Base-by-base conservation (phyloP, 2,113 vertebrate species). In the Mystacornis crossleyi region DNA sequence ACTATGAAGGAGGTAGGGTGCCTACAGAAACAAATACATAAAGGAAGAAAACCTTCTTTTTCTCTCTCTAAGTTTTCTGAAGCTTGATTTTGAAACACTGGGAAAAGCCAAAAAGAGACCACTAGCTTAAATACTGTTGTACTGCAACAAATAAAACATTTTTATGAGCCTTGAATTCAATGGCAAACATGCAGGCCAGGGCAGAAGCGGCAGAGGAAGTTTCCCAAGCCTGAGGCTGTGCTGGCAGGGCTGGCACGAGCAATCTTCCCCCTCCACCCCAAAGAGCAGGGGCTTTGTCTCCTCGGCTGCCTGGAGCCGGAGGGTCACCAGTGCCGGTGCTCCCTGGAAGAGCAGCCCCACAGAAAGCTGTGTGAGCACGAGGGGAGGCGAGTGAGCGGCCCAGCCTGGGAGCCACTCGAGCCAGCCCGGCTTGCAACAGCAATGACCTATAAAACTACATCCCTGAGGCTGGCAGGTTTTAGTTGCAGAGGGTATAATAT, bases 331-430 rank as follows among this genome's bases (percentile, higher is more conserved):
- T 1, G 42, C 38, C 60, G 29, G 47, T 0, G 24, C 31, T 53
- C 33, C 36, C 31, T 43, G 2, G 3, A 57, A 38, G 42, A 55
- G 43, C 26, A 62, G 77, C 31, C 5, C 31, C 62, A 6, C 53
- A 17, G 34, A 34, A 72, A 62, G 8, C 55, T 25, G 8, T 5
- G 42, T 5, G 24, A 75, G 61, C 42, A 13, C 0, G 0, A 21
- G n/a, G 16, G 26, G 78, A 53, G 1, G 3, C 2, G 5, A 12
- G n/a, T 2, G 28, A 72, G 61, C 15, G 5, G 38, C 40, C 31
- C 4, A 5, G 54, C 8, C 64, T 24, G 21, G 66, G 28, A 74
- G 23, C 10, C 17, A 45, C 54, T 21, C 3, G 4, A 26, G 38
- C 9, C 70, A 89, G 45, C 57, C 57, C 57, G 34, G 1, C 53